Evolutionary conservation across 2,113 vertebrate species (phyloP).

Genomic region (Trachemys scripta): DNA sequence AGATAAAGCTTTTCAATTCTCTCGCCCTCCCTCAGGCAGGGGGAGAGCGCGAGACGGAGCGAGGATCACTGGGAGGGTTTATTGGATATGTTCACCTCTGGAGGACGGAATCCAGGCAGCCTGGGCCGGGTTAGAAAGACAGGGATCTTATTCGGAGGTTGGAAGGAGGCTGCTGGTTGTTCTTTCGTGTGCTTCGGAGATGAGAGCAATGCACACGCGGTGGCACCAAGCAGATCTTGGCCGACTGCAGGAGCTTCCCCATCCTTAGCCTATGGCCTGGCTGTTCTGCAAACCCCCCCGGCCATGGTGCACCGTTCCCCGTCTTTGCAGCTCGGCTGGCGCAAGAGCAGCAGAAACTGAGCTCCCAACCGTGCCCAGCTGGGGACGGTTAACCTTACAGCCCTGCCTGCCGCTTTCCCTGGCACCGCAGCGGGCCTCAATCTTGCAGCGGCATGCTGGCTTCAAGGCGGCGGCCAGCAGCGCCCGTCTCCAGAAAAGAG

Average conservation of each 20-base stretch:
- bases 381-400: neutral
- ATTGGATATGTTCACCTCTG: neutral
- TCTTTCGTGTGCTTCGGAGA: neutral
- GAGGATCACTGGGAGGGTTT: neutral
- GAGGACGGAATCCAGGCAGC: neutral
- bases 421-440: neutral
- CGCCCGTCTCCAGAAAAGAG: neutral
- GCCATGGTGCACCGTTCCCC: neutral
- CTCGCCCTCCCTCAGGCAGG: neutral
- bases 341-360: neutral
- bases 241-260: neutral
- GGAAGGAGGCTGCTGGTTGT: neutral
- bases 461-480: neutral
- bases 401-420: too few species aligned
- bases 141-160: neutral
- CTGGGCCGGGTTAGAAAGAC: neutral
- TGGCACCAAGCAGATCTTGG: too few species aligned
- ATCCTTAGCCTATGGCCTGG: neutral
- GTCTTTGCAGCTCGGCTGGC: neutral
- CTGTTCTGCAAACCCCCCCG: neutral
- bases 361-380: neutral
- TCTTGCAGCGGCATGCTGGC: neutral
- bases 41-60: neutral
- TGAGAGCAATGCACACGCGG: fast-evolving
- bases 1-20: constrained; percentile 15